A percentile compares a stretch with the other conserved stretches of the same genome.
Evolutionary conservation across 2,888 invertebrate species (phyloP).

Genomic region (Cephus sareptanus): DNA sequence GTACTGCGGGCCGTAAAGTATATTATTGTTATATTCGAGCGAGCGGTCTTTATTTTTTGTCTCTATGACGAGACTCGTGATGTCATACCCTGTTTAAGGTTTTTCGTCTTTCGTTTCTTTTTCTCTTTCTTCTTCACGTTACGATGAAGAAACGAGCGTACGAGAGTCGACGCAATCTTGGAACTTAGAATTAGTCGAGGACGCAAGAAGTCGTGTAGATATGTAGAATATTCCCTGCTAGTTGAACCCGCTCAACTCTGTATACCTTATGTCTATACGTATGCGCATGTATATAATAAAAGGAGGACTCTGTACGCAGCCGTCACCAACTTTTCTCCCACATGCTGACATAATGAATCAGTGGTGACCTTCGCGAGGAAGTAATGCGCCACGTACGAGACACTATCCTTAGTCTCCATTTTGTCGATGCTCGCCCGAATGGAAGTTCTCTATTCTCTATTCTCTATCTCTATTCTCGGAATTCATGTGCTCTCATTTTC

Average conservation of each 20-base stretch:
- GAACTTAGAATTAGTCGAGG: background rate
- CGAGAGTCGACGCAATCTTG: background rate
- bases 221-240: too few relatives aligned
- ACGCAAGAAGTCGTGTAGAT: background rate
- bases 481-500: too few relatives aligned
- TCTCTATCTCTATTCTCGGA: too few relatives aligned
- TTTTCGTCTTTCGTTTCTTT: background rate
- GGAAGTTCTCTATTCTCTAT: too few relatives aligned
- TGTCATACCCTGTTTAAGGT: background rate
- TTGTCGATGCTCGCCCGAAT: background rate
- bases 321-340: background rate
- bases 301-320: background rate
- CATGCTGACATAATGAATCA: background rate
- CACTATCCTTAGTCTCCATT: background rate
- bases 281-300: background rate
- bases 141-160: too few relatives aligned
- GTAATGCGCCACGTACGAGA: background rate
- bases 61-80: background rate
- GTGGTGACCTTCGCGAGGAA: background rate
- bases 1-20: too few relatives aligned
- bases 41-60: background rate
- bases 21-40: too few relatives aligned
- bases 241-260: background rate
- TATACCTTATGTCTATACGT: too few relatives aligned
- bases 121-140: background rate